phyloP scores from a whole-genome alignment of 2,113 vertebrate genomes.

The Tringa solitaria region DNA sequence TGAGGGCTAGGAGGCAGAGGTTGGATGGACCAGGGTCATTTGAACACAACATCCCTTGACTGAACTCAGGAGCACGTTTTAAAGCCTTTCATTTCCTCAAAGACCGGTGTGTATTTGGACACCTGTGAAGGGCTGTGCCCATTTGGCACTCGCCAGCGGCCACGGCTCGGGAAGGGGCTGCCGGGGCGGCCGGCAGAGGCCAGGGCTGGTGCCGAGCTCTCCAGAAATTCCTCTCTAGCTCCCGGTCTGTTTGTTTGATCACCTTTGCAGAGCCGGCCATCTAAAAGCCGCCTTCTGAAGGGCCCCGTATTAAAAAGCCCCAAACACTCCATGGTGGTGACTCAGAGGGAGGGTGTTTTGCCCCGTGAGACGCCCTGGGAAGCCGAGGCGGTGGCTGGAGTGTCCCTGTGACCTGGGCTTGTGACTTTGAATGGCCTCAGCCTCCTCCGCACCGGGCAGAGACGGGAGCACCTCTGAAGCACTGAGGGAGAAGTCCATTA shows the following conservation, averaged over 20 bases:
- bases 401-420: background rate
- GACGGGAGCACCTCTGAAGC: background rate
- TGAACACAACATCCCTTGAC: background rate
- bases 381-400: background rate
- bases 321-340: constrained; percentile 20
- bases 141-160: background rate
- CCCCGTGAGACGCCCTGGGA: background rate
- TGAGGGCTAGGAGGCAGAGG: background rate
- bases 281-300: constrained; percentile 30
- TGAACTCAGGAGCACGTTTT: background rate
- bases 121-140: constrained; percentile 22
- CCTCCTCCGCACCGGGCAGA: background rate
- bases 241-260: constrained; percentile 47
- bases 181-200: background rate
- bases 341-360: background rate
- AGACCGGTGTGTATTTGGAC: background rate
- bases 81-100: constrained; percentile 28
- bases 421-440: background rate
- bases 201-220: background rate
- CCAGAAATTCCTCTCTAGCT: constrained; percentile 44
- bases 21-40: background rate
- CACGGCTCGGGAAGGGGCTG: background rate
- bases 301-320: background rate
- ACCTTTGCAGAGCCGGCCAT: background rate
- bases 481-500: background rate